Conservation (phyloP, 2,888 invertebrate species). For the Clunio marinus region DNA sequence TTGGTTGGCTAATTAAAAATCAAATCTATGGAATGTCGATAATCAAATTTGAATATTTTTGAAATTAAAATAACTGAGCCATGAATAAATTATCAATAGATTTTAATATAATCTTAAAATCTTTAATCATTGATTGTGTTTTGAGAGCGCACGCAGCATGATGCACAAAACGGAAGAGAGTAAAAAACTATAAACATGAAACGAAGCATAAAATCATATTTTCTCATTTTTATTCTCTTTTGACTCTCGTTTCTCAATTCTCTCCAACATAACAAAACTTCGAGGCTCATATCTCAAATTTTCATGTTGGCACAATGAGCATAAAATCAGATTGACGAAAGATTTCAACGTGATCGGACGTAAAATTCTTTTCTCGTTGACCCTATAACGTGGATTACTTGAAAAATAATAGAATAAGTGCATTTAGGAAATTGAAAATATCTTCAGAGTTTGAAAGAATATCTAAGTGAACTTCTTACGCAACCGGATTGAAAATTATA, state of each 20-base stretch:
- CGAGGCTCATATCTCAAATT: not conserved
- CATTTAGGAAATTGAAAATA: conserved; percentile 6
- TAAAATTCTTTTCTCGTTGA: conserved; percentile 9
- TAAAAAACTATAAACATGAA: not conserved
- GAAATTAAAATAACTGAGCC: too few relatives aligned
- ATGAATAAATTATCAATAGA: too few relatives aligned
- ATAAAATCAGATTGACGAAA: conserved; percentile 16
- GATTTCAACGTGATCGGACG: conserved; percentile 30
- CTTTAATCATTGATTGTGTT: too few relatives aligned
- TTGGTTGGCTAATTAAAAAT: too few relatives aligned
- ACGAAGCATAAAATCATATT: too few relatives aligned
- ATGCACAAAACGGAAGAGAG: not conserved
- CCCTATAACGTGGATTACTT: conserved; percentile 32
- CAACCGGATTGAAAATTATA: too few relatives aligned
- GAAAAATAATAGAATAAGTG: conserved; percentile 17
- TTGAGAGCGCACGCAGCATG: not conserved
- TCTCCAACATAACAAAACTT: not conserved
- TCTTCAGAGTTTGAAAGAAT: not conserved
- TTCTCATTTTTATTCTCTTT: too few relatives aligned
- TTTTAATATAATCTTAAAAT: too few relatives aligned
- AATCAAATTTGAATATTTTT: too few relatives aligned
- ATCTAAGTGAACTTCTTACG: conserved; percentile 15
- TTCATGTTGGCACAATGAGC: conserved; percentile 8
- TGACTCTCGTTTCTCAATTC: not conserved
- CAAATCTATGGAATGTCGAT: too few relatives aligned